Evolutionary conservation across 2,888 invertebrate species (phyloP).

Genomic region (Macroteleia sp.): DNA sequence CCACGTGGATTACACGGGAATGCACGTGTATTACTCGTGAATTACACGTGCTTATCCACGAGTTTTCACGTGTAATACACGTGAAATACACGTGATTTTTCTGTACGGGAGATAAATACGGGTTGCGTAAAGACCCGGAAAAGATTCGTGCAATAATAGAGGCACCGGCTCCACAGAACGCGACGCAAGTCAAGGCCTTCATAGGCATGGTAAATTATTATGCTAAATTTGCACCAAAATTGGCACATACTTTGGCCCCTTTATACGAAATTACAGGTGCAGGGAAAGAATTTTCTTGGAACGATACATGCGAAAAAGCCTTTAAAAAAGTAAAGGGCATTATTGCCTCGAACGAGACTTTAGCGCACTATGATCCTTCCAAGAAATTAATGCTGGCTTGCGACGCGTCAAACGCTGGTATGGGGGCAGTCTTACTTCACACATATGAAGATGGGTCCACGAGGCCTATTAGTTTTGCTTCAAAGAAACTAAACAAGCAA

Average conservation of each 20-base stretch:
- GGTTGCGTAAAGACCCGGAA: conserved; percentile 42
- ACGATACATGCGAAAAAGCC: conserved; percentile 11
- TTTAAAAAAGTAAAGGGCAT: conserved; percentile 23
- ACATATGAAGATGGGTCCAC: conserved; percentile 68
- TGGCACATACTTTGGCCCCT: conserved; percentile 15
- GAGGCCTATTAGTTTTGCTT: conserved; percentile 71
- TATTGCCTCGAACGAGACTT: conserved; percentile 15
- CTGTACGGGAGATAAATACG: too few relatives aligned
- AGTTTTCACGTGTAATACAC: too few relatives aligned
- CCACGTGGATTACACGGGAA: too few relatives aligned
- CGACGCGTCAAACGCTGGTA: conserved; percentile 67
- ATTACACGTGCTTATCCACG: too few relatives aligned
- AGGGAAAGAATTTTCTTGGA: conserved; percentile 16
- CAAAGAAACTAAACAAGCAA: conserved; percentile 69
- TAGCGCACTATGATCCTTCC: conserved; percentile 60
- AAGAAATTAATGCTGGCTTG: conserved; percentile 46
- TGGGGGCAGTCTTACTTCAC: conserved; percentile 72
- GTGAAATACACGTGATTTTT: too few relatives aligned
- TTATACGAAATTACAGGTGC: conserved; percentile 17
- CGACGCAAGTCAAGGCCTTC: conserved; percentile 43
- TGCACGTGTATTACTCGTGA: too few relatives aligned
- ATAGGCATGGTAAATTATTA: conserved; percentile 56
- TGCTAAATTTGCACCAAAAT: conserved; percentile 38
- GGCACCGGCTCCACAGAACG: conserved; percentile 30
- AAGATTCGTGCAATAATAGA: conserved; percentile 59